These are phyloP conservation scores for Diaprepes abbreviatus DNA, from an alignment of 2,888 invertebrate species.

Conservation along the genomic window DNA sequence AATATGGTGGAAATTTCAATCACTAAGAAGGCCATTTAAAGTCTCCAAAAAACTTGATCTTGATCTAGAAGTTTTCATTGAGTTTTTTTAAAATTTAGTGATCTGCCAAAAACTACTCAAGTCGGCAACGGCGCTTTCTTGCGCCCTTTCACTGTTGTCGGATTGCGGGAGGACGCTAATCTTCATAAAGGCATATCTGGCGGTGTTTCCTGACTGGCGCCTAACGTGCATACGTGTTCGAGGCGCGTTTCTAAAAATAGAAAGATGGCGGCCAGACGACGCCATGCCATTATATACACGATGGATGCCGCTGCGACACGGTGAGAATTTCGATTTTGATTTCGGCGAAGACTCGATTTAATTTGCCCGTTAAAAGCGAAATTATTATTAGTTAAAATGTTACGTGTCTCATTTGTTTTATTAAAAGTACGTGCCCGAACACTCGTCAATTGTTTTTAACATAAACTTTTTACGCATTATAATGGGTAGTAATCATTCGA, in stretches of 20 bases:
- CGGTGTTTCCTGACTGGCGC: conserved; percentile 49
- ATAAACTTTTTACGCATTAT: too few relatives aligned
- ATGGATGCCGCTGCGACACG: conserved; percentile 41
- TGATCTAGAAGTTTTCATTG: too few relatives aligned
- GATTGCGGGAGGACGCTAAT: conserved; percentile 27
- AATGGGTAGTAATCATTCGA: too few relatives aligned
- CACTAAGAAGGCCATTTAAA: too few relatives aligned
- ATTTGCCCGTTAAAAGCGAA: not conserved
- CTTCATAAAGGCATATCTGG: conserved; percentile 43
- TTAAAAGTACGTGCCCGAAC: too few relatives aligned
- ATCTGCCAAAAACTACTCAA: not conserved
- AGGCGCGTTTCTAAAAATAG: conserved; percentile 46
- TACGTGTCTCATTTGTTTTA: too few relatives aligned
- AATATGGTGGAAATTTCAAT: too few relatives aligned
- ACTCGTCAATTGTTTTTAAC: too few relatives aligned
- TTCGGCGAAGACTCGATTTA: not conserved
- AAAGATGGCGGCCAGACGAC: conserved; percentile 50
- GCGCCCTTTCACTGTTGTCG: conserved; percentile 20
- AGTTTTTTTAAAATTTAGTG: too few relatives aligned
- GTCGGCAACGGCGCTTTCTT: conserved; percentile 4
- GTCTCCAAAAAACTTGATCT: too few relatives aligned
- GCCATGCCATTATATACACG: conserved; percentile 38
- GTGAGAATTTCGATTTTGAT: conserved; percentile 38
- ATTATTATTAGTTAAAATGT: not conserved
- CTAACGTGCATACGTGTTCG: conserved; percentile 25